Evolutionary conservation across 2,113 vertebrate genomes (phyloP), one percentile per base, ranked within the genome.

Genomic region (Ahaetulla prasina): DNA sequence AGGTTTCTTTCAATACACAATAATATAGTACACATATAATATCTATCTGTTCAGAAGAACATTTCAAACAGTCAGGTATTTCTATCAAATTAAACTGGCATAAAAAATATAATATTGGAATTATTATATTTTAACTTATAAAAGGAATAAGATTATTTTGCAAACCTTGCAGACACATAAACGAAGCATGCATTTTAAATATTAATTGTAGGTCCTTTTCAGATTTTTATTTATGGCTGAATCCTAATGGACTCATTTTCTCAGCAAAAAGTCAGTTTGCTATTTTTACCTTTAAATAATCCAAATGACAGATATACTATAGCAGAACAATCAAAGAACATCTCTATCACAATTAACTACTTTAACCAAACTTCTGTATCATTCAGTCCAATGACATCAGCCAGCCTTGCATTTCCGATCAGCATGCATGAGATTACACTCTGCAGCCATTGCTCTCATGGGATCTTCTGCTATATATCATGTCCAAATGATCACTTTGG

Each of bases 401-500:
- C 4, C 14, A 50, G 0, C 0, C 91, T 93, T 39, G 47, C 2
- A n/a, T 55, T 91, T 47, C 85, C 91, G 54, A 91, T 90, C 52
- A 92, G 91, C 85, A 86, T 54, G 87, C 35, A 54, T 53, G 87
- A 50, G 60, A 9, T 94, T 93, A 25, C 35, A 91, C 25, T 89
- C 45, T 68, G 74, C 6, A 39, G 2, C 0, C 90, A 91, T 87
- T 52, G 25, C 74, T 93, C 23, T 89, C 90, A 30, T 52, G 88
- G 45, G 57, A 68, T 0, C 30, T 94, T 90, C 8, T 85, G 90
- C 53, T 89, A 85, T n/a, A 16, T 93, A 92, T 95, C 35, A 55
- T 85, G 6, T 92, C 88, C 50, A 94, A 90, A 92, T 27, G 88
- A 16, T 92, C 68, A 52, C 45, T 93, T 87, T 80, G 87, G 57